A percentile compares a stretch with the other conserved stretches of the same genome.
These are phyloP conservation scores for Bergia puertoricense DNA, from an alignment of 92 coral and sea anemone species.

Conservation along the genomic window DNA sequence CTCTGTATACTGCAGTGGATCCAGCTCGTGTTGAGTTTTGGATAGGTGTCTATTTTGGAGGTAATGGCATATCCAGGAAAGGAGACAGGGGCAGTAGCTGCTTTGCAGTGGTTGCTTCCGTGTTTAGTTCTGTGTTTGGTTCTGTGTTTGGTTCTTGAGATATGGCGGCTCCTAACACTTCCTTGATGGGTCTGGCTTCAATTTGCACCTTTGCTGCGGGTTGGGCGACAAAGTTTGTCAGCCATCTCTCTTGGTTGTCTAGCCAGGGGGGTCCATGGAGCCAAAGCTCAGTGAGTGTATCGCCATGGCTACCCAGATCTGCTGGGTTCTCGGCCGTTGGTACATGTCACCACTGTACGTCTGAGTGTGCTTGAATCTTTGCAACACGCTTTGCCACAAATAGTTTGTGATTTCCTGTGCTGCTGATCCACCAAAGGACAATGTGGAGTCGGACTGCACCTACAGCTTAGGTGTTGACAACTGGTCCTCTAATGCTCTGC, in stretches of 20 bases:
- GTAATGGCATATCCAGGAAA: background rate
- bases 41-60: background rate
- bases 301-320: no score
- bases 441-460: background rate
- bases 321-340: slow-evolving; percentile 1
- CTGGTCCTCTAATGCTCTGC: no score
- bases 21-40: background rate
- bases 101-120: background rate
- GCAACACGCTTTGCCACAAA: slow-evolving; percentile 3
- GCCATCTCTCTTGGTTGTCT: slow-evolving; percentile 19
- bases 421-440: background rate
- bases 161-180: slow-evolving; percentile 1
- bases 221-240: background rate
- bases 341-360: slow-evolving; percentile 15
- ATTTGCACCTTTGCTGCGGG: slow-evolving; percentile 12
- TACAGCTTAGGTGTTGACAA: background rate
- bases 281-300: background rate
- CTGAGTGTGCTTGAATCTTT: background rate
- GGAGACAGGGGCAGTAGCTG: no score
- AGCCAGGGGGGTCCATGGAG: slow-evolving; percentile 24
- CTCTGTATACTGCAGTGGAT: background rate
- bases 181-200: slow-evolving; percentile 8
- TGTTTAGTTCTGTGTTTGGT: background rate
- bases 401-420: no score
- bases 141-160: slow-evolving; percentile 8